phyloP scores from a whole-genome alignment of 2,888 invertebrate species.

The Dioctria rufipes region DNA sequence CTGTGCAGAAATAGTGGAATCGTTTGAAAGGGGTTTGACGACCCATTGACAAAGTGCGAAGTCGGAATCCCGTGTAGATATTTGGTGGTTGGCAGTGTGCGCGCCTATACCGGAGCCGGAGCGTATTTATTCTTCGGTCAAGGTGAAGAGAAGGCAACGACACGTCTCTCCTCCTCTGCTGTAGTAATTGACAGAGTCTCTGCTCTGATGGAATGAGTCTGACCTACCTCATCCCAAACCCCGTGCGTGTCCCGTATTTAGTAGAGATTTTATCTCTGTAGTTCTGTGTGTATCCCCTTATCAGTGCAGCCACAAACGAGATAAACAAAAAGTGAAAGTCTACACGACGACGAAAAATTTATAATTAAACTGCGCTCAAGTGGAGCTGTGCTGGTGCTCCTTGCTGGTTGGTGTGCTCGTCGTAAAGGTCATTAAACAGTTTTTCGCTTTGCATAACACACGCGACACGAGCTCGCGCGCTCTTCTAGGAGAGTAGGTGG shows the following conservation, averaged over 20 bases:
- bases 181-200: too few species aligned
- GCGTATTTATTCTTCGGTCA: constrained; percentile 39
- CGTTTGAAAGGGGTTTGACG: background rate
- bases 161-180: background rate
- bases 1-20: too few species aligned
- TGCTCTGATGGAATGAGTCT: background rate
- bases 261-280: background rate
- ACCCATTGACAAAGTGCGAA: background rate
- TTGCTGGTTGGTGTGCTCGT: too few species aligned
- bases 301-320: constrained; percentile 17
- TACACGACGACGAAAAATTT: constrained; percentile 8
- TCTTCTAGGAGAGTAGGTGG: background rate
- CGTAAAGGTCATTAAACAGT: constrained; percentile 30
- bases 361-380: constrained; percentile 17
- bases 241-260: background rate
- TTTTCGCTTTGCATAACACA: constrained; percentile 10
- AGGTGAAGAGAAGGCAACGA: constrained; percentile 40
- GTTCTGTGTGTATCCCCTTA: constrained; percentile 25
- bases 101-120: constrained; percentile 13
- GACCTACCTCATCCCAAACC: constrained; percentile 43
- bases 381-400: background rate
- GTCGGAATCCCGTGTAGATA: background rate
- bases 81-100: background rate
- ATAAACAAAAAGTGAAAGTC: constrained; percentile 51
- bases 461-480: background rate